These are phyloP conservation scores for Bombus polaris DNA, from an alignment of 1,140 invertebrate species.

Conservation along the genomic window DNA sequence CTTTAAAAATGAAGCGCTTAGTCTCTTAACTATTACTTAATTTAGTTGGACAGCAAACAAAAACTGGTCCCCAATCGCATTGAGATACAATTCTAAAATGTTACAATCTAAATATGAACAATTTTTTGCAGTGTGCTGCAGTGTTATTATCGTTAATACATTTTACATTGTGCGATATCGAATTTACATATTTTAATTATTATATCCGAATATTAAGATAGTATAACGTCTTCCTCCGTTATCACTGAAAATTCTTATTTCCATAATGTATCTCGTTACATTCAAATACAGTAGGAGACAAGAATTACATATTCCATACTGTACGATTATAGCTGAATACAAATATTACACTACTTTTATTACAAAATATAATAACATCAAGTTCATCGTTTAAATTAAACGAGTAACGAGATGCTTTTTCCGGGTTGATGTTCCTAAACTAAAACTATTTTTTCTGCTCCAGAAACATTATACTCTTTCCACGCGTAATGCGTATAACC, in stretches of 20 bases:
- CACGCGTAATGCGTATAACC: not conserved
- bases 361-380: not conserved
- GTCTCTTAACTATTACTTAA: conserved; percentile 22
- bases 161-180: conserved; percentile 21
- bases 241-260: conserved; percentile 20
- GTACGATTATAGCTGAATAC: conserved; percentile 6
- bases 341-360: not conserved
- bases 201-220: conserved; percentile 7
- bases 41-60: conserved; percentile 39
- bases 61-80: not conserved
- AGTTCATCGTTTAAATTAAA: not conserved
- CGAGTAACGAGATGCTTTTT: not conserved
- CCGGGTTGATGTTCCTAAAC: not conserved
- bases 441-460: conserved; percentile 10
- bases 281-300: not conserved
- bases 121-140: not conserved
- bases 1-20: conserved; percentile 31
- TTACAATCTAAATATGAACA: conserved; percentile 13
- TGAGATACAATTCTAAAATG: not conserved
- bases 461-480: not conserved
- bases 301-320: not conserved
- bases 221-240: not conserved
- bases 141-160: conserved; percentile 2
- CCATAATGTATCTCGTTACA: not conserved
- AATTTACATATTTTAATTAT: conserved; percentile 25